A percentile compares a stretch with the other conserved stretches of the same genome.
Conservation (phyloP, 2,797 vertebrate species). For the Carcharodon carcharias region DNA sequence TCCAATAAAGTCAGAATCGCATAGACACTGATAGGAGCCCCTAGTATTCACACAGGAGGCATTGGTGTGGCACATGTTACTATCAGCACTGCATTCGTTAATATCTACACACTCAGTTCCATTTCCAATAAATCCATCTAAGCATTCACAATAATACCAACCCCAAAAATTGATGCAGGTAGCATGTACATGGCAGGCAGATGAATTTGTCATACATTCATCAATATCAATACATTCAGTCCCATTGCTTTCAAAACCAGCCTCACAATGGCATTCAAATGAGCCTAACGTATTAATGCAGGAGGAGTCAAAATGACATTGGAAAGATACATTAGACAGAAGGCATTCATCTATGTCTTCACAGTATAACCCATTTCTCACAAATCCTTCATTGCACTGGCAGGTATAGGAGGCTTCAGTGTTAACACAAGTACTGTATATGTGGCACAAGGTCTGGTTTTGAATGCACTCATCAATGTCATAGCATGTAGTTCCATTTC, state of each 20-base stretch:
- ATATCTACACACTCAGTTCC: conserved; percentile 49
- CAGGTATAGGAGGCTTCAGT: conserved; percentile 56
- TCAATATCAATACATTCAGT: conserved; percentile 62
- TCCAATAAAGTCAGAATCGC: conserved; percentile 40
- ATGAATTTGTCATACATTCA: conserved; percentile 58
- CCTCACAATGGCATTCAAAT: conserved; percentile 61
- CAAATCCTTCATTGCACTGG: conserved; percentile 60
- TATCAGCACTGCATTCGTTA: conserved; percentile 47
- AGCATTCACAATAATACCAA: conserved; percentile 60
- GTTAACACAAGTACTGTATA: conserved; percentile 62
- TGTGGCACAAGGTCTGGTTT: conserved; percentile 52
- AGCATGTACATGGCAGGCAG: conserved; percentile 54
- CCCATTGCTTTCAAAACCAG: conserved; percentile 59
- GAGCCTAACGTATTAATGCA: conserved; percentile 64
- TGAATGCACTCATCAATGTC: conserved; percentile 64
- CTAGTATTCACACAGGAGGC: conserved; percentile 53
- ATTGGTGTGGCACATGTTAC: conserved; percentile 52
- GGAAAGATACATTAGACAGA: not conserved
- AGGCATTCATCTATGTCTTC: conserved; percentile 47
- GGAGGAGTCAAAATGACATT: conserved; percentile 44
- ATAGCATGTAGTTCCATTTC: conserved; percentile 54
- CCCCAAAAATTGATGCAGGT: conserved; percentile 61
- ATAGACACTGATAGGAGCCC: conserved; percentile 41
- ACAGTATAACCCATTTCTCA: conserved; percentile 56
- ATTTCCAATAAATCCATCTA: conserved; percentile 55